Base-by-base conservation (phyloP, 2,797 vertebrate genomes). In the Enteromius afrohamiltoni region DNA sequence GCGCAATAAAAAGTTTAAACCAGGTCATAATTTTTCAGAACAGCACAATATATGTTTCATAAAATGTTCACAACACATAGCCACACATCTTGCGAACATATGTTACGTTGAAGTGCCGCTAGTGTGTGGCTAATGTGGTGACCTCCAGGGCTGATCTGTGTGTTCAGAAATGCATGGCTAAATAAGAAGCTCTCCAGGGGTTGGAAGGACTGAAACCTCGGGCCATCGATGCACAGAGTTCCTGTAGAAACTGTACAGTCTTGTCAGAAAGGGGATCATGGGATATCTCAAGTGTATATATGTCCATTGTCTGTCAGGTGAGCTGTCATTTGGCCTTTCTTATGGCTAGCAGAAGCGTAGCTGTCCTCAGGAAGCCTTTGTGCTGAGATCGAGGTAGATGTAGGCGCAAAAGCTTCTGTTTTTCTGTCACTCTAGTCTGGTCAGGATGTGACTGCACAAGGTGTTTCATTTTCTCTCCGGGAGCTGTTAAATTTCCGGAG, bases 401-500 rank as follows among this genome's bases (percentile, higher is more conserved):
- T n/a, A 14, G 29, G 40, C 3, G 40, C 53, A 58, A 70, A 60
- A 55, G 51, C 40, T 70, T 45, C 16, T n/a, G 70, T 67, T 82
- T 67, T 82, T 55, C 60, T 51, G 34, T 49, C 29, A 1, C 14
- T 51, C 26, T n/a, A 26, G 45, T 76, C 14, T 67, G 47, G 60
- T 67, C 80, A 76, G 80, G 70, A 76, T 82, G 80, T 55, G 71
- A 67, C 34, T 55, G 11, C 10, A 62, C 37, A 42, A 82, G 80
- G 80, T 76, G 80, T 82, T 83, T 76, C 62, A 83, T 83, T 83
- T 77, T 83, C 81, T 83, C 64, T 69, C 49, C 19, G 11, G 49
- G 73, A 83, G 81, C 81, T 83, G 81, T 83, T 83, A 69, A 55
- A 83, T 83, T 83, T 83, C 81, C 73, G 2, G 81, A 83, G 80